Base-by-base conservation (phyloP, 2,888 invertebrate genomes). In the Tachina lurida region DNA sequence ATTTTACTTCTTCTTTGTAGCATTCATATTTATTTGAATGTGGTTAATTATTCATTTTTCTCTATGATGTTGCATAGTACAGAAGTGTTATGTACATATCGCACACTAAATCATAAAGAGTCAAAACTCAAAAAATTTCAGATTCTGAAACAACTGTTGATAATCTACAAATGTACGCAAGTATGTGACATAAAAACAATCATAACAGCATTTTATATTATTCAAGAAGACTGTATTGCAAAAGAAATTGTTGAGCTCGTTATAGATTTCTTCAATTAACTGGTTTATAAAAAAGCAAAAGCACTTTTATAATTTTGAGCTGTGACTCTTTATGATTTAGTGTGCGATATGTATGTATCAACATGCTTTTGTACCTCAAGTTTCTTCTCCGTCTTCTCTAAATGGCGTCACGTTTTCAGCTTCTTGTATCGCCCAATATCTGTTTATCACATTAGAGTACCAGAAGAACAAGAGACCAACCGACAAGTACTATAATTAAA, bases 381-480 rank as follows among this genome's bases (percentile, higher is more conserved):
- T 74, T 75, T 54, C 52, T 58, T 65, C 73, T 68, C 63, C 22
- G 63, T 82, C 54, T 71, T 79, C 67, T 45, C 71, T 73, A 86
- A 86, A 86, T 86, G 82, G 86, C 86, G 75, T 83, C 83, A 83
- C 83, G 83, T 79, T 83, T 83, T 71, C 62, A 82, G 82, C 85
- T 86, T 86, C 83, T 79, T 86, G 79, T 79, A 79, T 65, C 47
- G 49, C 79, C 45, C 83, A 86, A 68, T 86, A 83, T 79, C 82
- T 79, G 65, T 79, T 86, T 86, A 83, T 83, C 75, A 79, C 83
- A 73, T 75, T 76, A 85, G 85, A 70, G 71, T 47, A 31, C 7
- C 13, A 17, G 47, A 12, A 13, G 58, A 74, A 19, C 3, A 65
- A 17, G 4, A 43, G 68, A 63, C 56, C 60, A 71, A 58, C 58